phyloP scores from a whole-genome alignment of 2,888 invertebrate genomes.

The Ligdia adustata region DNA sequence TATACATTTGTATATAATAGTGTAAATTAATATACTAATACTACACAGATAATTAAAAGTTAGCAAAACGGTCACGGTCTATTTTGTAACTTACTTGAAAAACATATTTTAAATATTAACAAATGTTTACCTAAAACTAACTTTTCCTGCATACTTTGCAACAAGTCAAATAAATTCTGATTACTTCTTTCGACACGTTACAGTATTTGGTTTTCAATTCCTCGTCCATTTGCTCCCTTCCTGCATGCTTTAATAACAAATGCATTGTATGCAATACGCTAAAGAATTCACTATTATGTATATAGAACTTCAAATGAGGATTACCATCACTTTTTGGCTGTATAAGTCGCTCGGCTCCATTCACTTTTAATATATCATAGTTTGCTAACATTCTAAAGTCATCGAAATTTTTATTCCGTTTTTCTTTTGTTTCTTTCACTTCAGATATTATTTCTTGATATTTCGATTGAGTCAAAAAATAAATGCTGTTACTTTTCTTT shows the following conservation, averaged over 20 bases:
- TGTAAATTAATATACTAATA: too few relatives aligned
- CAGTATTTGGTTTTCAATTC: constrained; percentile 68
- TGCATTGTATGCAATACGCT: constrained; percentile 69
- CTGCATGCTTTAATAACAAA: constrained; percentile 61
- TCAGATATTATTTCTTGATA: constrained; percentile 65
- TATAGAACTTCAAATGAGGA: constrained; percentile 58
- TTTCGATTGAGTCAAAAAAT: constrained; percentile 49
- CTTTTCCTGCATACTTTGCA: constrained; percentile 54
- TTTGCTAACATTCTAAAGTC: constrained; percentile 65
- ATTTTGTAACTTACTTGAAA: too few relatives aligned
- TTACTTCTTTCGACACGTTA: constrained; percentile 69
- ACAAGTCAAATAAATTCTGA: constrained; percentile 63
- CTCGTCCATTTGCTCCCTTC: constrained; percentile 54
- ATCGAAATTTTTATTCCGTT: constrained; percentile 54
- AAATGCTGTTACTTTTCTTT: constrained; percentile 63
- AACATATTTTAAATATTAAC: too few relatives aligned
- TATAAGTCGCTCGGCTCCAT: constrained; percentile 55
- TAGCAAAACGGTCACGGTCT: too few relatives aligned
- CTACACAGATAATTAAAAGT: too few relatives aligned
- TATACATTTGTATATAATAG: too few relatives aligned
- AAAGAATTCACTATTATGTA: constrained; percentile 61
- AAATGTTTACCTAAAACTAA: not conserved
- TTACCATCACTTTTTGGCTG: constrained; percentile 51
- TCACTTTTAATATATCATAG: constrained; percentile 59
- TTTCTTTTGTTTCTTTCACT: constrained; percentile 55